A percentile compares a stretch with the other conserved stretches of the same genome.
These are phyloP conservation scores for Drosophila neotestacea DNA, from an alignment of 2,888 invertebrate genomes.

Conservation along the genomic window DNA sequence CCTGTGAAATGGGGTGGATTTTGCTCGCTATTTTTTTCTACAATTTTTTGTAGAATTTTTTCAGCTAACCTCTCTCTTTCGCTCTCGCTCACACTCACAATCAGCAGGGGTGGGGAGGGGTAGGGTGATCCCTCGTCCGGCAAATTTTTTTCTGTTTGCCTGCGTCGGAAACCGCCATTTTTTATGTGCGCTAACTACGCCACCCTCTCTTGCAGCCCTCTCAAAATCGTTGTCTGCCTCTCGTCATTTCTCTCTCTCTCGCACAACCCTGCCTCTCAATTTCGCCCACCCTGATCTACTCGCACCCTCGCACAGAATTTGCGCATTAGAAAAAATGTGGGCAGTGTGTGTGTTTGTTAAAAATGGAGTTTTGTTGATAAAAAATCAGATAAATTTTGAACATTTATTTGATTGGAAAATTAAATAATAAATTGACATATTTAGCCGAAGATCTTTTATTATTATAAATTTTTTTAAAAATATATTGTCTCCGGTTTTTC, in stretches of 20 bases:
- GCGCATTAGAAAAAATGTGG: constrained; percentile 76
- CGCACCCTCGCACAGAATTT: constrained; percentile 56
- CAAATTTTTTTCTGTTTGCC: constrained; percentile 55
- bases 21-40: constrained; percentile 52
- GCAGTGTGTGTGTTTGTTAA: constrained; percentile 27
- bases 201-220: constrained; percentile 37
- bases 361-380: constrained; percentile 57
- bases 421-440: not conserved
- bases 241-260: constrained; percentile 7
- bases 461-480: too few species aligned
- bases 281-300: constrained; percentile 31
- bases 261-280: not conserved
- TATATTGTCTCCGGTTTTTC: too few species aligned
- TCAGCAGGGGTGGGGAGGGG: constrained; percentile 2
- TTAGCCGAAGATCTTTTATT: too few species aligned
- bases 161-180: constrained; percentile 81
- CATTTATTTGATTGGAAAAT: constrained; percentile 18
- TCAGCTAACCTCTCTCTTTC: constrained; percentile 35
- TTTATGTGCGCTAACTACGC: constrained; percentile 71
- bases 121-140: constrained; percentile 23
- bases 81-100: constrained; percentile 23
- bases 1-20: constrained; percentile 72
- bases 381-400: constrained; percentile 24
- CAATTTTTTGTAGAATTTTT: constrained; percentile 49
- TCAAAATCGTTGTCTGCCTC: constrained; percentile 49